Base-by-base conservation (phyloP, 2,888 invertebrate genomes). In the Eupsilia transversa region DNA sequence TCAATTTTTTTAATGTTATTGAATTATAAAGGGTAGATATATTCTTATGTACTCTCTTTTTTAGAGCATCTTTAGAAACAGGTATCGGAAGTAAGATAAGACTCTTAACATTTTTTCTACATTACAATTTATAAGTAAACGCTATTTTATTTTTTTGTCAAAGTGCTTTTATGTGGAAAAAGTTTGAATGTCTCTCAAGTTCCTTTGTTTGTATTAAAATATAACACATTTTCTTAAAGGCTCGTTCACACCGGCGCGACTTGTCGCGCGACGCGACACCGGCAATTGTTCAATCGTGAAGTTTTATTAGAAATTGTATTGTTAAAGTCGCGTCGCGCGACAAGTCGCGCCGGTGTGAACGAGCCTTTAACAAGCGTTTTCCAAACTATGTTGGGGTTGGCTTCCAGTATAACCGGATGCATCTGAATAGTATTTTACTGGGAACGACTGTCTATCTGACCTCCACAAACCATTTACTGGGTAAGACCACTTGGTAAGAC, bases 1-100 rank as follows among this genome's bases (percentile, higher is more conserved):
- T 79, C 69, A 70, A 43, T 77, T 77, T 77, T 77, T 59, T 2
- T 7, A 23, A 54, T 27, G 52, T 74, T 72, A 69, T 74, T 76
- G 52, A 60, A 69, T 74, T 71, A 63, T 70, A 85, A 77, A 77
- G 71, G 85, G 70, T 71, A 41, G 63, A 72, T 10, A 60, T 61
- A 30, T 68, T 43, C 41, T 61, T 56, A 17, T 70, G 38, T 68
- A 38, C n/a, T 30, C 61, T 69, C 38, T 17, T 63, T 63, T 17
- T 71, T 4, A 49, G 54, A 81, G 38, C 23, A 41, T 72, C 60
- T 72, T 63, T 35, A 3, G 35, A 54, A 56, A 83, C 38, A 72
- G 43, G 5, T 77, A 68, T 41, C 57, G 52, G 33, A 79, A 82
- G 52, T 77, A 5, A n/a, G 30, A 57, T 23, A 54, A 54, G 14